Evolutionary conservation across 2,113 vertebrate species (phyloP).

Genomic region (Haplochromis vanheusdeni): DNA sequence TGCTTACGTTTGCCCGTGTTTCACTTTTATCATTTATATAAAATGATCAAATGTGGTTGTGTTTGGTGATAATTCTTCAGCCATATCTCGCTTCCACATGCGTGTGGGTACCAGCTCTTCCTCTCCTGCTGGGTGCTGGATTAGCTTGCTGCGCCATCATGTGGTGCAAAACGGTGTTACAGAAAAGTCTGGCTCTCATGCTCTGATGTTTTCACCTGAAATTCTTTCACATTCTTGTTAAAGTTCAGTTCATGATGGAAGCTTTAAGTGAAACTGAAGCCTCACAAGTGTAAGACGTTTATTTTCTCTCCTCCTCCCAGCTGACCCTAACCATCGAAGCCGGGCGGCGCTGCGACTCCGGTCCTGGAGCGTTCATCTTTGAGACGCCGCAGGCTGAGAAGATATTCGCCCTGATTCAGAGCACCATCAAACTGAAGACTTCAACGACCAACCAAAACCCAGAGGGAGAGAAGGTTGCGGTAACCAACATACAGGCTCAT

Average conservation of each 20-base stretch:
- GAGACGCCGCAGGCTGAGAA: conserved; percentile 84
- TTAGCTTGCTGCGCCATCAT: not conserved
- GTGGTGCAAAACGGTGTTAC: not conserved
- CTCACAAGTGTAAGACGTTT: not conserved
- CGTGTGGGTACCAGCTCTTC: not conserved
- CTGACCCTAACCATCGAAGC: conserved; percentile 88
- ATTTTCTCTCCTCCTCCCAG: conserved; percentile 54
- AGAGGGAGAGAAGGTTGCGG: conserved; percentile 21
- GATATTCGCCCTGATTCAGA: conserved; percentile 85
- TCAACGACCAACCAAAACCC: conserved; percentile 1
- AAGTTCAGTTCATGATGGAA: not conserved
- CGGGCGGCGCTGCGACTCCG: conserved; percentile 85
- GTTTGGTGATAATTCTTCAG: not conserved
- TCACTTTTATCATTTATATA: not conserved
- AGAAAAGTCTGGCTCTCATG: not conserved
- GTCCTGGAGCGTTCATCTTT: conserved; percentile 88
- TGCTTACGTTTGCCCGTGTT: not conserved
- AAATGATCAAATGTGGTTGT: not conserved
- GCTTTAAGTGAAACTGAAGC: not conserved
- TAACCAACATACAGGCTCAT: conserved; percentile 11
- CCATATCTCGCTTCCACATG: not conserved
- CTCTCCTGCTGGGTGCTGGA: not conserved
- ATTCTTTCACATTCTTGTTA: not conserved
- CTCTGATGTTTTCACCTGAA: not conserved
- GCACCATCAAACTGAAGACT: conserved; percentile 78